These are phyloP conservation scores for Diabrotica virgifera DNA, from an alignment of 1,140 invertebrate genomes.

Conservation along the genomic window DNA sequence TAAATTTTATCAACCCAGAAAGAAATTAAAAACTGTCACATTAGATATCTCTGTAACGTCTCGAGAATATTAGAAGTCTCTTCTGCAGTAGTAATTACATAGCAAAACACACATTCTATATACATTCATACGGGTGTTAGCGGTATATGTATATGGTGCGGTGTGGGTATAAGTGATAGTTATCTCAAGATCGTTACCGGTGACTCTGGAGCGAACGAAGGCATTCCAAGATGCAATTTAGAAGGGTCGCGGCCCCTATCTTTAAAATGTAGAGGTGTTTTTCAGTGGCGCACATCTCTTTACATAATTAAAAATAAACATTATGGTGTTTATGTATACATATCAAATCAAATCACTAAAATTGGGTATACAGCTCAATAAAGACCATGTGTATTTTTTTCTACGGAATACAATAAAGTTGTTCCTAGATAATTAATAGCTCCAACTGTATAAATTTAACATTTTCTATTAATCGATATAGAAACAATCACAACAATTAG, in stretches of 20 bases:
- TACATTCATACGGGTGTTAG: not conserved
- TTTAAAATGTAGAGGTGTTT: not conserved
- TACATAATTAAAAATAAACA: too few species aligned
- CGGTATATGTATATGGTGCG: not conserved
- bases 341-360: too few species aligned
- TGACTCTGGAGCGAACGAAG: not conserved
- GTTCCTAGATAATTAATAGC: too few species aligned
- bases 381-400: too few species aligned
- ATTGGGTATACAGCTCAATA: too few species aligned
- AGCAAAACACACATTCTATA: not conserved
- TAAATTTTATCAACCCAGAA: too few species aligned
- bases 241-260: not conserved
- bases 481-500: too few species aligned
- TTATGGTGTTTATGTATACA: too few species aligned
- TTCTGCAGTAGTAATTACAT: not conserved
- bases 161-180: conserved; percentile 2
- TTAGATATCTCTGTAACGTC: not conserved
- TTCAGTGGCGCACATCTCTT: not conserved
- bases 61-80: not conserved
- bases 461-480: too few species aligned
- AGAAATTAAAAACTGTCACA: not conserved
- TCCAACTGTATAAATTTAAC: too few species aligned
- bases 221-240: not conserved
- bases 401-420: too few species aligned
- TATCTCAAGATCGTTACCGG: not conserved